Percentiles rank a stretch among this genome's conserved stretches.
Evolutionary conservation across 2,797 vertebrate species (phyloP).

Genomic region (Eleutherodactylus coqui): DNA sequence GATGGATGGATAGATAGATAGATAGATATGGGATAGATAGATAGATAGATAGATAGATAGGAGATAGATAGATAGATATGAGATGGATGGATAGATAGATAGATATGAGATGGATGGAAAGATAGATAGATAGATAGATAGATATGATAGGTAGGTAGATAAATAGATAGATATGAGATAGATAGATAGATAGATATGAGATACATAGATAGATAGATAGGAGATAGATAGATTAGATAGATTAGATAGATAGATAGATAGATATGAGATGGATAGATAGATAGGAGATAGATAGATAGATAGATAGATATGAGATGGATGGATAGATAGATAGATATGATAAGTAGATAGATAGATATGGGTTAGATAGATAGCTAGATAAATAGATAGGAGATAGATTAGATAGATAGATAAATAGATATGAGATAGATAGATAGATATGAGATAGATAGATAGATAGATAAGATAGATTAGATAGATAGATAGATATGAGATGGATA

Average conservation of each 20-base stretch:
- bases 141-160: no score
- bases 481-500: no score
- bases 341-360: not conserved
- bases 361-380: not conserved
- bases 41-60: not conserved
- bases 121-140: no score
- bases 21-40: no score
- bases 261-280: not conserved
- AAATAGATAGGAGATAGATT: not conserved
- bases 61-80: no score
- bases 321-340: not conserved
- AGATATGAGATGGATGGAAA: no score
- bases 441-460: no score
- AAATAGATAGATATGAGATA: not conserved
- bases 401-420: no score
- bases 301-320: not conserved
- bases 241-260: not conserved
- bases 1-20: no score
- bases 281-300: not conserved
- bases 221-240: not conserved
- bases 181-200: not conserved
- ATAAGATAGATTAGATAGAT: no score
- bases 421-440: no score
- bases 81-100: not conserved
- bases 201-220: not conserved